phyloP scores from a whole-genome alignment of 2,888 invertebrate genomes.

The Erebia epiphron region DNA sequence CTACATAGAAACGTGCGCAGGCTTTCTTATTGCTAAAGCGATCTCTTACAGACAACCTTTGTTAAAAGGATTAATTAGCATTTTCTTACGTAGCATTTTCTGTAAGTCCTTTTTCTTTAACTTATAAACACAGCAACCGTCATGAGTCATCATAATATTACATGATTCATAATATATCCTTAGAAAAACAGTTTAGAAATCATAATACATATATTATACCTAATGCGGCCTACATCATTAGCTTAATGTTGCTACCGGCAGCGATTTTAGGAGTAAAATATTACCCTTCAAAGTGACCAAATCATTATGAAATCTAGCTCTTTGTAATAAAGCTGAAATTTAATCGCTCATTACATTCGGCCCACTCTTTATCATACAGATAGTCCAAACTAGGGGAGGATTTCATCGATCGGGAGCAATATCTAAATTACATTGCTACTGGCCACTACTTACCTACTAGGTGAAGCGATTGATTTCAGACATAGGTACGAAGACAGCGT shows the following conservation, averaged over 20 bases:
- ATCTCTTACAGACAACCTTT: no score
- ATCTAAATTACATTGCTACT: constrained; percentile 5
- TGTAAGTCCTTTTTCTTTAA: no score
- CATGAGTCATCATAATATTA: not conserved
- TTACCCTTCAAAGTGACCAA: constrained; percentile 28
- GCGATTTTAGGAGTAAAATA: constrained; percentile 41
- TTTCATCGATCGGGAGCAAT: not conserved
- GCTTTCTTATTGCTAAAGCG: no score
- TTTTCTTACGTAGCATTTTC: no score
- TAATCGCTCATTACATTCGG: not conserved
- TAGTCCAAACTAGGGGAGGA: constrained; percentile 5
- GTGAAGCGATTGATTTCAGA: not conserved
- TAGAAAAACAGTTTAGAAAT: constrained; percentile 27
- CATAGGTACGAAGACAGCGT: not conserved
- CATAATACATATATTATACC: constrained; percentile 19
- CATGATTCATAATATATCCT: not conserved
- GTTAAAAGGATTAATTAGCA: no score
- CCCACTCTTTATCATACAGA: constrained; percentile 6
- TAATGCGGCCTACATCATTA: constrained; percentile 41
- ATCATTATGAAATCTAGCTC: not conserved
- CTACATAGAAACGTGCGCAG: no score
- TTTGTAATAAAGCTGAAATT: constrained; percentile 3
- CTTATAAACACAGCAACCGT: no score
- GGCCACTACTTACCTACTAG: not conserved
- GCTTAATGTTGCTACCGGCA: constrained; percentile 41